Conservation (phyloP, 2,797 vertebrate species). For the Anisognathus igniventris region DNA sequence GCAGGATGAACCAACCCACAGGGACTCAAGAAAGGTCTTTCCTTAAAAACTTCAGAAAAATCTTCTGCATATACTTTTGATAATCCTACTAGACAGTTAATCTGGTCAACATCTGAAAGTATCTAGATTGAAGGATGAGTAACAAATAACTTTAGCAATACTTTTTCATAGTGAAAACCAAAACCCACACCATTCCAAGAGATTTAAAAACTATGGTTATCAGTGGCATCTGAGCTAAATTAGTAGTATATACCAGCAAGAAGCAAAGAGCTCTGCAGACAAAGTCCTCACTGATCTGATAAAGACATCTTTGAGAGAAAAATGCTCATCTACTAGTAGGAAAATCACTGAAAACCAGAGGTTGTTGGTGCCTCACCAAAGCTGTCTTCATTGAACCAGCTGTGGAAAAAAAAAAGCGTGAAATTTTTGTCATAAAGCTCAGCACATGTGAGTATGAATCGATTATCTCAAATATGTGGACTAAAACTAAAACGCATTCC, state of each 20-base stretch:
- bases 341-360: neutral
- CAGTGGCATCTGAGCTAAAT: neutral
- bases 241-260: neutral
- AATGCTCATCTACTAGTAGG: neutral
- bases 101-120: neutral
- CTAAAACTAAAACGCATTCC: neutral
- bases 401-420: fast-evolving
- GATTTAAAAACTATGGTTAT: neutral
- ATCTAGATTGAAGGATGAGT: neutral
- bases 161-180: neutral
- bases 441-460: neutral
- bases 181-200: neutral
- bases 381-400: neutral
- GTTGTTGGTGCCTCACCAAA: neutral
- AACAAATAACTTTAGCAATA: neutral
- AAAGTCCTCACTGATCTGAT: neutral
- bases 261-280: neutral
- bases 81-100: neutral
- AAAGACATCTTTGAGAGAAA: neutral
- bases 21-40: neutral
- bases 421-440: neutral
- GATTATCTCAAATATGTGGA: neutral
- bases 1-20: neutral
- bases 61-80: neutral
- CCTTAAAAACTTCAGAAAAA: neutral